Percentiles rank a stretch among this genome's conserved stretches.
Evolutionary conservation across 2,113 vertebrate species (phyloP).

Genomic region (Psittacus erithacus): DNA sequence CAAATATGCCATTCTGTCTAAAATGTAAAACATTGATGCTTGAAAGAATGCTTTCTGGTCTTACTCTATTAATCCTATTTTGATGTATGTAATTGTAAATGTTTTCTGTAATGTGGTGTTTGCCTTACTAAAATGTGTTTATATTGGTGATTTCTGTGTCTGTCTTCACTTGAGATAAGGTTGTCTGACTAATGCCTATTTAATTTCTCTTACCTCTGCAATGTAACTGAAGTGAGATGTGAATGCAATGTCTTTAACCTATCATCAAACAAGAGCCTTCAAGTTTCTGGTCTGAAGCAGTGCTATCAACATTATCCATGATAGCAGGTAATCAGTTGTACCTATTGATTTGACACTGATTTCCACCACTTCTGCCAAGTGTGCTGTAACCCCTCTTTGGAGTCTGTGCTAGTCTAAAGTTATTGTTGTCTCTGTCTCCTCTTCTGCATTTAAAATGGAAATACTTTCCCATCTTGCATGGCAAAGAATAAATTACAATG

Average conservation of each 20-base stretch:
- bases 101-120: neutral
- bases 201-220: neutral
- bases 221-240: neutral
- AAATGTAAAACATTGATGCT: neutral
- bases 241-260: neutral
- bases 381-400: neutral
- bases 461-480: neutral
- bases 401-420: neutral
- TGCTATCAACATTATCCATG: neutral
- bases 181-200: neutral
- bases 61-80: neutral
- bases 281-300: neutral
- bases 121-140: neutral
- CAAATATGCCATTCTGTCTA: neutral
- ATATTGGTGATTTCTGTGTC: neutral
- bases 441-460: neutral
- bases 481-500: neutral
- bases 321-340: neutral
- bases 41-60: neutral
- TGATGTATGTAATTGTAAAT: neutral
- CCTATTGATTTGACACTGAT: neutral
- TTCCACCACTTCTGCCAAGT: neutral
- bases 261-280: neutral
- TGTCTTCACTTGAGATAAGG: neutral
- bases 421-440: neutral